Evolutionary conservation across 2,888 invertebrate genomes (phyloP).

Genomic region (Cryptosula pallasiana): DNA sequence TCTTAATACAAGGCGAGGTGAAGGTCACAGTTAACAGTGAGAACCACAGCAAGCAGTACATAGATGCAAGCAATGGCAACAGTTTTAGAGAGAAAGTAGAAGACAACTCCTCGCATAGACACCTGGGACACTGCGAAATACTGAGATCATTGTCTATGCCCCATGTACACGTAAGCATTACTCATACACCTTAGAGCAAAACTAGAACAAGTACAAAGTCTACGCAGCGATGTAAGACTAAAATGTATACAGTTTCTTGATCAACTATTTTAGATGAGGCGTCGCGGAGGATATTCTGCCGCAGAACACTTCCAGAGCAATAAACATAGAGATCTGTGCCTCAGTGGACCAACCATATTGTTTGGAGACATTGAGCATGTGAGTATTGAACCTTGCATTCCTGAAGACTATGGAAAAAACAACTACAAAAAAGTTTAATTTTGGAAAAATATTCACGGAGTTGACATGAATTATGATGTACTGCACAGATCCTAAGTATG

Average conservation of each 20-base stretch:
- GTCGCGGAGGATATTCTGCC: conserved; percentile 9
- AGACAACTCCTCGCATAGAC: not conserved
- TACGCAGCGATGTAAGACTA: no score
- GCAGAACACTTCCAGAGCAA: conserved; percentile 4
- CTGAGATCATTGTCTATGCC: conserved; percentile 5
- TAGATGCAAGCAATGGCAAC: not conserved
- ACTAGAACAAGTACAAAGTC: no score
- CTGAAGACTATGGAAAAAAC: no score
- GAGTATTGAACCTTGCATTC: not conserved
- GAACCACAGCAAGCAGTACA: conserved; percentile 1
- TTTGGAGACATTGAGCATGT: conserved; percentile 25
- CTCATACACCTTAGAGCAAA: no score
- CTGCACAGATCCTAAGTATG: not conserved
- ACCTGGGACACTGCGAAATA: not conserved
- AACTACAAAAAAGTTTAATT: no score
- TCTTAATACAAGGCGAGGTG: conserved; percentile 14
- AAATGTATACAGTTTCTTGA: no score
- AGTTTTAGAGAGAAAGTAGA: not conserved
- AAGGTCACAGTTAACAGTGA: conserved; percentile 6
- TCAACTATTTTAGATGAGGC: not conserved
- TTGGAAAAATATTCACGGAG: no score
- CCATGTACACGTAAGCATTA: conserved; percentile 14
- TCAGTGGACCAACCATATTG: not conserved
- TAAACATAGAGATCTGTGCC: conserved; percentile 8
- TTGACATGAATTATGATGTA: not conserved